These are phyloP conservation scores for Muscina levida DNA, from an alignment of 2,888 invertebrate species.

Conservation along the genomic window DNA sequence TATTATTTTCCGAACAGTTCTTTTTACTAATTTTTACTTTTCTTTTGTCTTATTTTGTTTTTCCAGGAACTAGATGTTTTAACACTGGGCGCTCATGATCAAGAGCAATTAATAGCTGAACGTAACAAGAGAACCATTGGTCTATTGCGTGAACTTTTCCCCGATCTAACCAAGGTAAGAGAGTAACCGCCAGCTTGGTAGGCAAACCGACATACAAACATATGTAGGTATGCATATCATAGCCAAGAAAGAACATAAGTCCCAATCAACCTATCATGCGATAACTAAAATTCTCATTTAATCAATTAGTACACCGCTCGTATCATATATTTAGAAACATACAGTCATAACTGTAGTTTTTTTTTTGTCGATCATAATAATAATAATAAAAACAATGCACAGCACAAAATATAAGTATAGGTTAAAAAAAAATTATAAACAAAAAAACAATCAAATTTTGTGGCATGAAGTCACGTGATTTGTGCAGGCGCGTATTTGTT, in stretches of 20 bases:
- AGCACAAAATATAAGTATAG: slow-evolving; percentile 10
- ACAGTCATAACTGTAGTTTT: not conserved
- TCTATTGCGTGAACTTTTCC: slow-evolving; percentile 87
- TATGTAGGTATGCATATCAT: no score
- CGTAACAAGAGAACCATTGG: slow-evolving; percentile 90
- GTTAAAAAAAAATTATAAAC: not conserved
- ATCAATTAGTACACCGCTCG: slow-evolving; percentile 21
- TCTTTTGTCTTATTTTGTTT: no score
- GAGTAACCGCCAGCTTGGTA: slow-evolving; percentile 83
- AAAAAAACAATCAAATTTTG: not conserved
- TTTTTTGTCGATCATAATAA: not conserved
- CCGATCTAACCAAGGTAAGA: slow-evolving; percentile 87
- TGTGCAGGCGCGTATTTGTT: no score
- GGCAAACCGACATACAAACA: not conserved
- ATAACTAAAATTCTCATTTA: slow-evolving; percentile 29
- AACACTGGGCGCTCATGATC: slow-evolving; percentile 83
- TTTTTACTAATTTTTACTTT: no score
- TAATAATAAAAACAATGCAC: no score
- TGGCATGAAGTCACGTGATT: not conserved
- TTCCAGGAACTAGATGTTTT: slow-evolving; percentile 85
- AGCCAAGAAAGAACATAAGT: not conserved
- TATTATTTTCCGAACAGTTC: no score
- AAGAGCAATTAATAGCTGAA: slow-evolving; percentile 84
- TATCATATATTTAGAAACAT: slow-evolving; percentile 6
- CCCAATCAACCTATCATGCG: not conserved